phyloP scores from a whole-genome alignment of 2,888 invertebrate species.

The Carterocephalus palaemon region DNA sequence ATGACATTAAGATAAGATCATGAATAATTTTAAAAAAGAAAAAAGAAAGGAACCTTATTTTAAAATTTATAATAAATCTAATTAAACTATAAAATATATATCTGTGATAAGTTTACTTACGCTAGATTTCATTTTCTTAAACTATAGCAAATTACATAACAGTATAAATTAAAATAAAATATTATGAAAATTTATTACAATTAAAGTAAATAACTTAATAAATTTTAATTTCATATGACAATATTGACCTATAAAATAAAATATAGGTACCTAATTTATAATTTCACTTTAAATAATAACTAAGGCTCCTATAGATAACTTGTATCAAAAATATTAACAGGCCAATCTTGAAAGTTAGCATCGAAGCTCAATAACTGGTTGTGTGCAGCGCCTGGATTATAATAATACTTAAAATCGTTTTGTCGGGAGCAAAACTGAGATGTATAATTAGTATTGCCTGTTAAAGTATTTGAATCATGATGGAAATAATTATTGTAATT shows the following conservation, averaged over 20 bases:
- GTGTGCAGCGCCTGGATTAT: background rate
- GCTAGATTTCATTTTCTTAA: too few species aligned
- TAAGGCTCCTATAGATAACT: slow-evolving; percentile 29
- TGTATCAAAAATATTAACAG: slow-evolving; percentile 30
- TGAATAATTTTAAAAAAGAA: too few species aligned
- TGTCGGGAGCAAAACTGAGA: background rate
- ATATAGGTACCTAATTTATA: background rate
- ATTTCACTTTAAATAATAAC: slow-evolving; percentile 1
- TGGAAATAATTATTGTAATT: background rate
- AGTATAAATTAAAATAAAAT: too few species aligned
- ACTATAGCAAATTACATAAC: too few species aligned
- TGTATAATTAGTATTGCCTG: background rate
- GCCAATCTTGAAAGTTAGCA: slow-evolving; percentile 30
- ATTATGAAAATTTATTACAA: too few species aligned
- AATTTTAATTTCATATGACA: too few species aligned
- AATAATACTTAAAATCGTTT: slow-evolving; percentile 4
- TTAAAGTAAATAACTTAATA: too few species aligned
- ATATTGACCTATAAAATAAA: background rate
- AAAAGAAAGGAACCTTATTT: too few species aligned
- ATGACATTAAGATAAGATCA: too few species aligned
- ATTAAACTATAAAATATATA: too few species aligned
- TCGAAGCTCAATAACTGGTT: background rate
- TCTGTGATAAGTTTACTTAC: too few species aligned
- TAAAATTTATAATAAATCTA: too few species aligned
- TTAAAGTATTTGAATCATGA: background rate